Evolutionary conservation across 2,888 invertebrate genomes (phyloP).

Genomic region (Gortyna flavago): DNA sequence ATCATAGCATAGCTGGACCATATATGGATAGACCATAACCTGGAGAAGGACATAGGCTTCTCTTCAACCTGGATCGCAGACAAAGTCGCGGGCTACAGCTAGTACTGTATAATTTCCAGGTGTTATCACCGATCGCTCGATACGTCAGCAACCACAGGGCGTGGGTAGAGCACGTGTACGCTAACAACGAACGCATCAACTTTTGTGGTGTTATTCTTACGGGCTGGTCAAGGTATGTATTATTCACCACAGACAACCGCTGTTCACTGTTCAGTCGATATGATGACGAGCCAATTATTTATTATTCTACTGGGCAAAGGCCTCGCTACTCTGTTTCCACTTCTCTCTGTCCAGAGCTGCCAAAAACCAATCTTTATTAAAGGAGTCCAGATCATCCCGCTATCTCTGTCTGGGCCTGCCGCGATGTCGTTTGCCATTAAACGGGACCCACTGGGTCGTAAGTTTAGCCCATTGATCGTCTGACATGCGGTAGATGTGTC

Average conservation of each 20-base stretch:
- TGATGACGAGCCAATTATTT: neutral
- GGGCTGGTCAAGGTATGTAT: slow-evolving; percentile 93
- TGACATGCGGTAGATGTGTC: no score
- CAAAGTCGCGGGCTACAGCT: neutral
- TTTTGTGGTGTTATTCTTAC: slow-evolving; percentile 92
- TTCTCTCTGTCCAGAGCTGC: no score
- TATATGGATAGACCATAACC: neutral
- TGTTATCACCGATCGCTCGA: slow-evolving; percentile 90
- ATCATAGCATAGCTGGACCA: neutral
- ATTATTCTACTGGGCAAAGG: no score
- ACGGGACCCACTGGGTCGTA: no score
- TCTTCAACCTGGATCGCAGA: neutral
- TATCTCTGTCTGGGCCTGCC: no score
- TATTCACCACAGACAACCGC: slow-evolving; percentile 67
- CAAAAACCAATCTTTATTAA: no score
- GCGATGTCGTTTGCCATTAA: no score
- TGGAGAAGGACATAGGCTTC: neutral
- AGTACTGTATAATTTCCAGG: slow-evolving; percentile 68
- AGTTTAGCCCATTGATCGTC: no score
- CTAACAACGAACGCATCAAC: slow-evolving; percentile 85
- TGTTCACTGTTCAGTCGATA: neutral
- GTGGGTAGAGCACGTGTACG: slow-evolving; percentile 91
- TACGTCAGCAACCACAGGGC: slow-evolving; percentile 94
- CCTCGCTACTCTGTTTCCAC: no score
- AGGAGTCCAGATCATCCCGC: no score